Evolutionary conservation across 2,888 invertebrate genomes (phyloP), one percentile per base, ranked within the genome.

Genomic region (Flabesymbios commensalis): DNA sequence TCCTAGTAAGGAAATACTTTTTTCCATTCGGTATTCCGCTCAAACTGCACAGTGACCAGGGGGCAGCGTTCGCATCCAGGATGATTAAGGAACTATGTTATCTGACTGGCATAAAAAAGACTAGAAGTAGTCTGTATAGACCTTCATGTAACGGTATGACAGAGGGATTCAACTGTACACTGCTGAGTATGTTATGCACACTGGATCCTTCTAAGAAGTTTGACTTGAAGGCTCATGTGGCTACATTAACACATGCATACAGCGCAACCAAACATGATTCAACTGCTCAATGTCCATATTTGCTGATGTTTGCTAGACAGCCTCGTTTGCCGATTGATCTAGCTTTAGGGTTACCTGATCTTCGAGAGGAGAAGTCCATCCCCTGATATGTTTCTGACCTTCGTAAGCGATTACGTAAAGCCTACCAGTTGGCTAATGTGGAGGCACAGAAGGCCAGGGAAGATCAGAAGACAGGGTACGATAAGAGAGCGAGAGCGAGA

Each of bases 301-400:
- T 43, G n/a, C 33, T 59, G 2, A 54, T 59, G 59, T 59, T 59
- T 32, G 59, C 53, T 14, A 10, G 59, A 19, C 17, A 59, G 3
- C 59, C 59, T 10, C 59, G 28, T 2, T 29, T 59, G 5, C 52
- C 59, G 5, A 33, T 59, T 7, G 59, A 59, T 19, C 19, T 31
- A 5, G 7, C 22, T 14, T 17, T 45, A 7, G 45, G 45, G 7
- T 22, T 45, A 22, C n/a, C 10, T 22, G 45, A 36, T 14, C n/a
- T 36, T 36, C 39, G n/a, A n/a, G n/a, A n/a, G n/a, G n/a, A n/a
- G n/a, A n/a, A n/a, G n/a, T n/a, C n/a, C n/a, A n/a, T n/a, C n/a
- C n/a, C n/a, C n/a, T n/a, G n/a, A n/a, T n/a, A n/a, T n/a, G n/a
- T n/a, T n/a, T n/a, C n/a, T n/a, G n/a, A n/a, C n/a, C n/a, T n/a